A percentile compares a stretch with the other conserved stretches of the same genome.
These are phyloP conservation scores for Oxygymnocypris stewartii DNA, from an alignment of 2,113 vertebrate genomes.

Conservation along the genomic window DNA sequence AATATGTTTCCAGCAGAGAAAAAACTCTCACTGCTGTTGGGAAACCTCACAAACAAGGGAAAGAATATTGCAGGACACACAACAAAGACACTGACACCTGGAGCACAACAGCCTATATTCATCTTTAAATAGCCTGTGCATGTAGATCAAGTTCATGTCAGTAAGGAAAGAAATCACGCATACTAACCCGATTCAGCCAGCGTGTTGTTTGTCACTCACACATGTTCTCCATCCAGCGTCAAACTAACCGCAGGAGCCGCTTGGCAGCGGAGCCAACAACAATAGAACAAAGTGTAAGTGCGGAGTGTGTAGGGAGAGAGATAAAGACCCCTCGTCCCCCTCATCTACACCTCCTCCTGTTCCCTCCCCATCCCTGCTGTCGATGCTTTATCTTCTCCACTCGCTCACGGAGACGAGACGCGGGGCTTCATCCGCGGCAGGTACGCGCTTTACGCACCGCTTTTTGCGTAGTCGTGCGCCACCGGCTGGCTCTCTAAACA, in stretches of 20 bases:
- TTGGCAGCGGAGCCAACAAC: constrained; percentile 67
- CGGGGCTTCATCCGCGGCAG: constrained; percentile 41
- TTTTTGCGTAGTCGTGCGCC: constrained; percentile 72
- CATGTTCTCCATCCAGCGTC: constrained; percentile 36
- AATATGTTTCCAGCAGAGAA: not conserved
- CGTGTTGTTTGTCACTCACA: constrained; percentile 58
- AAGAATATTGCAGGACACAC: not conserved
- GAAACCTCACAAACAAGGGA: not conserved
- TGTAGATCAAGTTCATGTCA: not conserved
- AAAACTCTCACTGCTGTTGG: not conserved
- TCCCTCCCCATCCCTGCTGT: constrained; percentile 60
- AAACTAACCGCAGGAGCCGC: constrained; percentile 61
- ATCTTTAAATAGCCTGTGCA: not conserved
- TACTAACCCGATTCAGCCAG: constrained; percentile 68
- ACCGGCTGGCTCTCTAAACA: constrained; percentile 34
- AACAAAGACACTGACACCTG: not conserved
- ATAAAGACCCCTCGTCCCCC: constrained; percentile 59
- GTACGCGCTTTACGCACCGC: constrained; percentile 57
- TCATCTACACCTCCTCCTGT: constrained; percentile 43
- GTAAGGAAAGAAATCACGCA: not conserved
- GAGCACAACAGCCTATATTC: not conserved
- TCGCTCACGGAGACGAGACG: constrained; percentile 28
- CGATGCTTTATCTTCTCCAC: constrained; percentile 47
- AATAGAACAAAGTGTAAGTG: constrained; percentile 68
- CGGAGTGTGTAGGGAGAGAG: constrained; percentile 52